Evolutionary conservation across 1,140 invertebrate genomes (phyloP), one percentile per base, ranked within the genome.

Genomic region (Cylas formicarius): DNA sequence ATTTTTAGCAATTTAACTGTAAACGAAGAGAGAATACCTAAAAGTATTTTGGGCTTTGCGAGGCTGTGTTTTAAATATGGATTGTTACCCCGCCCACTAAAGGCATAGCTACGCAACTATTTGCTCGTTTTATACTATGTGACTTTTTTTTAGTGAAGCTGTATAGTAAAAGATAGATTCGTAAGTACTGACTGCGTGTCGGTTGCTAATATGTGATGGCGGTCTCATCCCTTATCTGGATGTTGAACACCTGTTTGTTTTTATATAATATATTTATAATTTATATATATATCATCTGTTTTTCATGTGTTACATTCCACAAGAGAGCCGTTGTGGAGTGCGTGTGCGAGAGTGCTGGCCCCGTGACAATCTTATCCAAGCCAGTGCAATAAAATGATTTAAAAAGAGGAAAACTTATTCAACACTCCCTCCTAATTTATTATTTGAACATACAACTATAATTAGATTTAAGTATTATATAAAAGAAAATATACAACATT

Each of bases 221-320:
- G 56, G 57, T 48, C 22, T 14, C 19, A 37, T 34, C 26, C 39
- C 35, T 14, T 16, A 24, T 10, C 28, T 10, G 39, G 34, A 37
- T 21, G 26, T 14, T 20, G 35, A 26, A 33, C 50, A 49, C 53
- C 51, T 50, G 42, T 56, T 60, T 58, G 55, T 58, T 60, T 58
- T 58, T 56, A 55, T 56, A 60, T 57, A 55, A 58, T 58, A 58
- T 62, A 62, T 62, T 62, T 62, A 62, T 62, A 62, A 62, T 62
- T 62, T 62, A 62, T 62, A 58, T 50, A 52, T 50, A 55, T 56
- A 55, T 62, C 54, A 54, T 62, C 58, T 60, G 57, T 53, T 60
- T 60, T 61, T 62, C 58, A 57, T 61, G 56, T 62, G 60, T 62
- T 50, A 59, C 58, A 60, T 62, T 61, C 60, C 58, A 58, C 58